phyloP scores from a whole-genome alignment of 1,140 invertebrate species.

The Caenorhabditis elegans region DNA sequence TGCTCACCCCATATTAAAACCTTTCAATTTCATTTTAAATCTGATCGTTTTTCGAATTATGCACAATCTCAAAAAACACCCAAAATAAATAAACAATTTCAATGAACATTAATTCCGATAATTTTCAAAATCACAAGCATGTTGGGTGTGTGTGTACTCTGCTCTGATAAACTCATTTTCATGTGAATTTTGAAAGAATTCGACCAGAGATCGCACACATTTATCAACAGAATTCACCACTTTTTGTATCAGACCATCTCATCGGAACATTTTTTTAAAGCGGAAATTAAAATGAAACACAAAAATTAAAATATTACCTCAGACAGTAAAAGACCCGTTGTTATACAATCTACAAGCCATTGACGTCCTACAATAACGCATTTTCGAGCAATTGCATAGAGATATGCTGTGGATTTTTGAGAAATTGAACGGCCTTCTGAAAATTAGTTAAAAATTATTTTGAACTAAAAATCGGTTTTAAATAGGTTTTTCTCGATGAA shows the following conservation, averaged over 20 bases:
- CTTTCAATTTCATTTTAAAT: neutral
- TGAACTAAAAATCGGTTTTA: too few relatives aligned
- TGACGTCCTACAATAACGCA: neutral
- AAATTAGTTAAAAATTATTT: neutral
- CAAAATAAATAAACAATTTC: neutral
- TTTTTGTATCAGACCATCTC: neutral
- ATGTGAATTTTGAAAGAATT: neutral
- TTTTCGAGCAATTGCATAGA: slow-evolving; percentile 8
- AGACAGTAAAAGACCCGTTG: neutral
- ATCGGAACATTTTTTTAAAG: neutral
- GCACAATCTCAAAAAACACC: neutral
- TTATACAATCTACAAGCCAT: neutral
- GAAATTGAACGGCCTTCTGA: neutral
- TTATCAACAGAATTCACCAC: neutral
- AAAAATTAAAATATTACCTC: too few relatives aligned
- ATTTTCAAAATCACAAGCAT: too few relatives aligned
- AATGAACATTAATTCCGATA: too few relatives aligned
- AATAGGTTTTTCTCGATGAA: too few relatives aligned
- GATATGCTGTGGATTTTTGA: neutral
- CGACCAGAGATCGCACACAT: neutral
- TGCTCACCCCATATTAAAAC: too few relatives aligned
- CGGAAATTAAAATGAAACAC: neutral
- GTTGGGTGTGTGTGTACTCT: too few relatives aligned
- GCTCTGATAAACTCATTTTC: neutral
- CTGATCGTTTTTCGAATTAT: neutral